Evolutionary conservation across 2,797 vertebrate genomes (phyloP).

Genomic region (Propithecus perrieri): DNA sequence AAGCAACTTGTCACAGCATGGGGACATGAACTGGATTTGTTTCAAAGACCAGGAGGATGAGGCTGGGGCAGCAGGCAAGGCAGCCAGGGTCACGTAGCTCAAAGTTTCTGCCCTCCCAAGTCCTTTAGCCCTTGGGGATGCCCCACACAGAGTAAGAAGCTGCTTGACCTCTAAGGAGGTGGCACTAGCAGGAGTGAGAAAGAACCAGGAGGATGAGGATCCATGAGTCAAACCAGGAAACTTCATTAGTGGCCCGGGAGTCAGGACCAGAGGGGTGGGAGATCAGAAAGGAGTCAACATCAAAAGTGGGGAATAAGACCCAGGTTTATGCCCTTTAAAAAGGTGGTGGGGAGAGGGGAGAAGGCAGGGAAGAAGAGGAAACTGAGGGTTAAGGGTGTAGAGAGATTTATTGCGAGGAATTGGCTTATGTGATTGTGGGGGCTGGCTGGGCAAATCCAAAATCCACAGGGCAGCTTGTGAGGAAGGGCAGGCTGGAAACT

Average conservation of each 20-base stretch:
- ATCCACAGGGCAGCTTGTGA: background rate
- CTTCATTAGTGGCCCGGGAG: background rate
- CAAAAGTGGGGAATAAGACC: background rate
- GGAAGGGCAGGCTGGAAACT: background rate
- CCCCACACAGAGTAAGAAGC: background rate
- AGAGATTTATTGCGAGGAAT: background rate
- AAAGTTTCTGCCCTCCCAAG: background rate
- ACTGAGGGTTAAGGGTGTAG: background rate
- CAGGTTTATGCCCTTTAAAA: background rate
- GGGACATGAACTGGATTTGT: background rate
- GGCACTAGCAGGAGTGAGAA: background rate
- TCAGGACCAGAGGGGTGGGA: background rate
- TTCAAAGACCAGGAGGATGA: background rate
- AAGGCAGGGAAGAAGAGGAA: background rate
- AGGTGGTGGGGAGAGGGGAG: background rate
- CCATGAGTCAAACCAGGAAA: background rate
- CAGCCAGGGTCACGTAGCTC: background rate
- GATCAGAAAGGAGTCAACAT: background rate
- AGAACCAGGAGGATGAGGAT: background rate
- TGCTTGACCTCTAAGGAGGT: background rate
- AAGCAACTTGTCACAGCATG: background rate
- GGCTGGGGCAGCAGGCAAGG: background rate
- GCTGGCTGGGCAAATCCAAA: background rate
- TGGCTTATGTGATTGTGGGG: background rate
- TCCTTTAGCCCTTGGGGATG: background rate